phyloP scores from a whole-genome alignment of 2,113 vertebrate species.

The Collichthys lucidus region DNA sequence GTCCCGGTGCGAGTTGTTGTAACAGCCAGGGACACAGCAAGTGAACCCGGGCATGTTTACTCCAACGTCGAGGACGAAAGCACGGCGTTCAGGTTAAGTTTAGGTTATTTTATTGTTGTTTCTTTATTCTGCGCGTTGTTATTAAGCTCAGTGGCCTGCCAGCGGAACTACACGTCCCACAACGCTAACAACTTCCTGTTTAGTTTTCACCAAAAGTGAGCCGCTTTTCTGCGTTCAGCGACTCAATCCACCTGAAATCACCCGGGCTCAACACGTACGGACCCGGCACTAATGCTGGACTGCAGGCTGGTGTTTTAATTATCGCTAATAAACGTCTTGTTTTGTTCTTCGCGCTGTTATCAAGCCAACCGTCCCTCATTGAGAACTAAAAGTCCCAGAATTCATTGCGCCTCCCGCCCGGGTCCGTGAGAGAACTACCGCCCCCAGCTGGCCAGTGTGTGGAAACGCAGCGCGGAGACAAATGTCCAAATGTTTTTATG shows the following conservation, averaged over 20 bases:
- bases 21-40: slow-evolving; percentile 89
- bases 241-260: not conserved
- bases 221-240: slow-evolving; percentile 1
- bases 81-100: slow-evolving; percentile 44
- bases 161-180: slow-evolving; percentile 92
- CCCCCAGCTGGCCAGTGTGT: slow-evolving; percentile 50
- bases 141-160: slow-evolving; percentile 81
- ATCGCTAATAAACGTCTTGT: slow-evolving; percentile 23
- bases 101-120: slow-evolving; percentile 77
- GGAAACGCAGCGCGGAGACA: not conserved
- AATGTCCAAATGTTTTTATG: not conserved
- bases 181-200: slow-evolving; percentile 90
- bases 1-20: slow-evolving; percentile 97
- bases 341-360: slow-evolving; percentile 58
- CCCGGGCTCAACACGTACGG: not conserved
- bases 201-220: slow-evolving; percentile 62
- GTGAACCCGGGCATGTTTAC: slow-evolving; percentile 84
- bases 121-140: slow-evolving; percentile 81
- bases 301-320: slow-evolving; percentile 16
- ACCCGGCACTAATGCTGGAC: not conserved
- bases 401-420: slow-evolving; percentile 44
- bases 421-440: not conserved
- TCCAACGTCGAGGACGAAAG: not conserved
- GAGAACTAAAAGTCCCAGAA: slow-evolving; percentile 77
- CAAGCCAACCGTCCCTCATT: slow-evolving; percentile 27